phyloP scores from a whole-genome alignment of 2,797 vertebrate species.

The Phylloscopus collybita region DNA sequence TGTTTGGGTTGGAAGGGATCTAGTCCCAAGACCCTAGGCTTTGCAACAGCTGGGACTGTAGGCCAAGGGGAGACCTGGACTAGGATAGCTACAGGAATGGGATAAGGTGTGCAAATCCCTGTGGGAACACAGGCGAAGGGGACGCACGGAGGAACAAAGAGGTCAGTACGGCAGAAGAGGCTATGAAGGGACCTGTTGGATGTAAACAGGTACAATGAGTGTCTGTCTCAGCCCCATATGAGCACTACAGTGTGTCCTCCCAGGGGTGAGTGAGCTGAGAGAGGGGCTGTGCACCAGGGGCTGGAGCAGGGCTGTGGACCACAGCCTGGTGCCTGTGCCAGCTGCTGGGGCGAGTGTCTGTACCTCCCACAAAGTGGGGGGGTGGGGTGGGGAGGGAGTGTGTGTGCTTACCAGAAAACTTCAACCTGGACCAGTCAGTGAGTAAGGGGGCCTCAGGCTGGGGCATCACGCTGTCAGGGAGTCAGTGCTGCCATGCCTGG shows the following conservation, averaged over 20 bases:
- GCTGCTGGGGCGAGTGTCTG: background rate
- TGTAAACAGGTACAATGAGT: accelerated
- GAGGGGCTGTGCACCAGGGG: background rate
- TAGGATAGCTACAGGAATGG: background rate
- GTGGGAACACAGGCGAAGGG: background rate
- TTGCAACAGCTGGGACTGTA: background rate
- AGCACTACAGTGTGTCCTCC: background rate
- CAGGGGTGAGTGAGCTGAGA: background rate
- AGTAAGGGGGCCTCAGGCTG: background rate
- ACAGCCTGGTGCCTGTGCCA: background rate
- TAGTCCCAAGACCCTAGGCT: background rate
- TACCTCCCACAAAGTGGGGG: background rate
- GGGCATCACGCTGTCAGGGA: background rate
- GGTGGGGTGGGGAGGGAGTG: too few relatives aligned
- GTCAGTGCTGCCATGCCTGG: background rate
- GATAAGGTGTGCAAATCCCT: background rate
- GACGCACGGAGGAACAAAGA: background rate
- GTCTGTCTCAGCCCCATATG: background rate
- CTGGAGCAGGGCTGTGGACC: background rate
- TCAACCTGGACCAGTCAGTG: background rate
- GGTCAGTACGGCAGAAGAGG: accelerated
- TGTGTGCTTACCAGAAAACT: background rate
- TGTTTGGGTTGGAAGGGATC: background rate
- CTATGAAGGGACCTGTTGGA: background rate
- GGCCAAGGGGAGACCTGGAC: background rate